Evolutionary conservation across 2,113 vertebrate species (phyloP).

Genomic region (Sialia sialis): DNA sequence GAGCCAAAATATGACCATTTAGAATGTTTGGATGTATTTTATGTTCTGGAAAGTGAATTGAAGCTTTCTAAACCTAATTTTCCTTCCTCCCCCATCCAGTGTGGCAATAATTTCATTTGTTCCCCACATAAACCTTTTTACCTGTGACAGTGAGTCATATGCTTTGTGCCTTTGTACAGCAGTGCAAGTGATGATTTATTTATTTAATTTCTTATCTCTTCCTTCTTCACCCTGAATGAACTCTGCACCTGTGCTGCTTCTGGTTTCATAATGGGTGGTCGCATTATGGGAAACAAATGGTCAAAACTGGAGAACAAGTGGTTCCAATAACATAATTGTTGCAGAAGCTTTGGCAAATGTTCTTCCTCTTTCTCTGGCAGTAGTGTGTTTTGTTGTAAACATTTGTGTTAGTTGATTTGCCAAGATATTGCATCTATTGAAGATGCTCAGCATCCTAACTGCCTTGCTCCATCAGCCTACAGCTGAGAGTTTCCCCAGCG

Average conservation of each 20-base stretch:
- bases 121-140: neutral
- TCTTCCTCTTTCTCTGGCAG: neutral
- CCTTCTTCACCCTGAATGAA: neutral
- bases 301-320: neutral
- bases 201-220: neutral
- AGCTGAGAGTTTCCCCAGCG: neutral
- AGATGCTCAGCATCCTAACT: neutral
- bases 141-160: neutral
- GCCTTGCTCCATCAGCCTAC: neutral
- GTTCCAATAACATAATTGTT: neutral
- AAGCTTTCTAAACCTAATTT: neutral
- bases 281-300: neutral
- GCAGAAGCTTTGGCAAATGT: neutral
- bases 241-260: neutral
- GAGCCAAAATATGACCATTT: neutral
- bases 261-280: neutral
- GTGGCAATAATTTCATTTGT: neutral
- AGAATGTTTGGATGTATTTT: neutral
- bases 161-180: neutral
- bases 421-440: neutral
- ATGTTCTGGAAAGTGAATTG: neutral
- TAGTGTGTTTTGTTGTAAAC: neutral
- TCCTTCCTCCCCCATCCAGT: neutral
- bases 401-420: neutral
- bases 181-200: neutral